Percentiles rank a stretch among this genome's conserved stretches.
phyloP scores from a whole-genome alignment of 2,888 invertebrate genomes.

The Allacma fusca region DNA sequence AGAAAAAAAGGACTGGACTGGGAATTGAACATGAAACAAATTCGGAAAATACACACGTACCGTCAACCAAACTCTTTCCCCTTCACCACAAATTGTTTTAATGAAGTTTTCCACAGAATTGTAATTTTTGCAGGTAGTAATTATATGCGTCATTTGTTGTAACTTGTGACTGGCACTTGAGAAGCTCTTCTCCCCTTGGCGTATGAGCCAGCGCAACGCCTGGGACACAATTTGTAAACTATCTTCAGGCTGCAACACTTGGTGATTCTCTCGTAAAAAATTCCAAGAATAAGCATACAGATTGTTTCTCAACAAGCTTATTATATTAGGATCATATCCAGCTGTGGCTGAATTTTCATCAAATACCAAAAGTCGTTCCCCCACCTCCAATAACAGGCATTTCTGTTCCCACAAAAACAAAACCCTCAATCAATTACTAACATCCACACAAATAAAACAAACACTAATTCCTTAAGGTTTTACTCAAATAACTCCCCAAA shows the following conservation, averaged over 20 bases:
- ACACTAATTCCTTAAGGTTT: no score
- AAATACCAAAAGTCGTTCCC: conserved; percentile 22
- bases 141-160: conserved; percentile 22
- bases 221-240: conserved; percentile 24
- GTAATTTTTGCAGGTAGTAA: conserved; percentile 2
- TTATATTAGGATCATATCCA: conserved; percentile 14
- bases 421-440: background rate
- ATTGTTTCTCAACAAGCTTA: conserved; percentile 23
- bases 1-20: background rate
- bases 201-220: conserved; percentile 41
- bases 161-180: conserved; percentile 35
- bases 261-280: conserved; percentile 34
- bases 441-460: no score
- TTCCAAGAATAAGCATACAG: conserved; percentile 42
- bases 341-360: conserved; percentile 13
- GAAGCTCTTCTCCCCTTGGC: conserved; percentile 35
- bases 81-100: conserved; percentile 25
- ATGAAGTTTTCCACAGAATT: conserved; percentile 21
- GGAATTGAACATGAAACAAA: background rate
- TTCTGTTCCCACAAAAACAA: conserved; percentile 14
- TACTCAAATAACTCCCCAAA: no score
- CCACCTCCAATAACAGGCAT: conserved; percentile 10
- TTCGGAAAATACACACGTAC: background rate
- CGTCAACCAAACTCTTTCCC: conserved; percentile 9
- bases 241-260: conserved; percentile 8